Percentiles rank a stretch among this genome's conserved stretches.
Evolutionary conservation across 2,113 vertebrate species (phyloP).

Genomic region (Pedetes capensis): DNA sequence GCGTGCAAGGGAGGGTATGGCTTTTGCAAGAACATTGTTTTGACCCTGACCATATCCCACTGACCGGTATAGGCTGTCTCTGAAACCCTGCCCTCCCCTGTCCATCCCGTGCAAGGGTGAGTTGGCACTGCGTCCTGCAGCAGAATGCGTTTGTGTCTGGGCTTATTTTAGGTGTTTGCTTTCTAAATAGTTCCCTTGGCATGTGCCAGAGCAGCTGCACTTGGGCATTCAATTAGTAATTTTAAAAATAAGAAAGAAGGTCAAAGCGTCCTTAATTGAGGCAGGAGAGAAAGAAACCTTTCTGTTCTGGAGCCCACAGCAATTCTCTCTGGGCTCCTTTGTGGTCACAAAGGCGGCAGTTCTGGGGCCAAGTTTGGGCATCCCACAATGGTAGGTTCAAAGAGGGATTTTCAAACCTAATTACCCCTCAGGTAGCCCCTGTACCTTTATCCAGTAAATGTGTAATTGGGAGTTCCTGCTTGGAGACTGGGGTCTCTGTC

Average conservation of each 20-base stretch:
- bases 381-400: neutral
- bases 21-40: neutral
- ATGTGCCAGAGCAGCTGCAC: neutral
- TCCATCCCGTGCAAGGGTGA: accelerated
- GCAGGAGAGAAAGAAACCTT: conserved; percentile 2
- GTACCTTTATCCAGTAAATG: conserved; percentile 32
- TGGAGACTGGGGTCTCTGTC: conserved; percentile 5
- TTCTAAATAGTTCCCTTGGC: conserved; percentile 37
- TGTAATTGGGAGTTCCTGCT: conserved; percentile 52
- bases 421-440: conserved; percentile 3
- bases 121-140: neutral
- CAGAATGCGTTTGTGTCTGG: neutral
- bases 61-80: neutral
- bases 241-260: neutral
- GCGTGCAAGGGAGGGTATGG: neutral
- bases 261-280: neutral
- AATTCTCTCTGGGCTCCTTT: neutral
- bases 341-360: neutral
- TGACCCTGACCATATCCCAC: neutral
- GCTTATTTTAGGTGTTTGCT: conserved; percentile 16
- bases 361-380: neutral
- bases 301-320: neutral
- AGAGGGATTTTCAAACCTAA: conserved; percentile 29
- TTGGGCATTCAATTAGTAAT: conserved; percentile 16
- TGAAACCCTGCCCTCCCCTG: neutral